Percentiles rank a stretch among this genome's conserved stretches.
Conservation (phyloP, 2,888 invertebrate species). For the Amiota mariae region DNA sequence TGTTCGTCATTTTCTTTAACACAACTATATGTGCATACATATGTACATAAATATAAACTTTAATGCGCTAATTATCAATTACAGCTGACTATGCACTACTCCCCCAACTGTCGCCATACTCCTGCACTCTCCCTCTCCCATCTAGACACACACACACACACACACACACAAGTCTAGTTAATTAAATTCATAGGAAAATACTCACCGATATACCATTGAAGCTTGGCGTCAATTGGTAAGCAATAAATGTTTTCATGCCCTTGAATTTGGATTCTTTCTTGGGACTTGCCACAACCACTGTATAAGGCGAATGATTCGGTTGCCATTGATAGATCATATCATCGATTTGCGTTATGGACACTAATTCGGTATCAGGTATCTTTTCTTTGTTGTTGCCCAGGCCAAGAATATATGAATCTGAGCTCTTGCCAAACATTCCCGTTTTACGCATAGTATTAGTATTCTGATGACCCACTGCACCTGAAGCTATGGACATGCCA, state of each 20-base stretch:
- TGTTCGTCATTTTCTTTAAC: background rate
- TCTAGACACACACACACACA: too few relatives aligned
- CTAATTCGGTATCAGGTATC: slow-evolving; percentile 82
- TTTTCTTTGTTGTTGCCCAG: slow-evolving; percentile 78
- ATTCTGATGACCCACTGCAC: slow-evolving; percentile 49
- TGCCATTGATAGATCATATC: slow-evolving; percentile 87
- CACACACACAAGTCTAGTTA: background rate
- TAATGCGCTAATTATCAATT: slow-evolving; percentile 24
- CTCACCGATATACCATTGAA: slow-evolving; percentile 92
- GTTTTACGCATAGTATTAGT: slow-evolving; percentile 78
- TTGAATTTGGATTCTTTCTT: slow-evolving; percentile 98
- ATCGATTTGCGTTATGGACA: slow-evolving; percentile 83
- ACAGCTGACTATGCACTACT: background rate
- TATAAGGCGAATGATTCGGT: slow-evolving; percentile 82
- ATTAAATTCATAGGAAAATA: slow-evolving; percentile 36
- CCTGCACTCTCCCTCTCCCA: too few relatives aligned
- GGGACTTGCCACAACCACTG: slow-evolving; percentile 92
- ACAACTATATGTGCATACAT: too few relatives aligned
- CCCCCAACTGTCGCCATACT: background rate
- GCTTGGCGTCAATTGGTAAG: slow-evolving; percentile 95
- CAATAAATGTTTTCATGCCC: slow-evolving; percentile 97
- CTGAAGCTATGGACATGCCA: slow-evolving; percentile 73
- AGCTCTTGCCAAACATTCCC: slow-evolving; percentile 91
- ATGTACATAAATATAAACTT: background rate
- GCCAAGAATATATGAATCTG: slow-evolving; percentile 91